These are phyloP conservation scores for Eueremaeus valkanovi DNA, from an alignment of 2,888 invertebrate species.

Conservation along the genomic window DNA sequence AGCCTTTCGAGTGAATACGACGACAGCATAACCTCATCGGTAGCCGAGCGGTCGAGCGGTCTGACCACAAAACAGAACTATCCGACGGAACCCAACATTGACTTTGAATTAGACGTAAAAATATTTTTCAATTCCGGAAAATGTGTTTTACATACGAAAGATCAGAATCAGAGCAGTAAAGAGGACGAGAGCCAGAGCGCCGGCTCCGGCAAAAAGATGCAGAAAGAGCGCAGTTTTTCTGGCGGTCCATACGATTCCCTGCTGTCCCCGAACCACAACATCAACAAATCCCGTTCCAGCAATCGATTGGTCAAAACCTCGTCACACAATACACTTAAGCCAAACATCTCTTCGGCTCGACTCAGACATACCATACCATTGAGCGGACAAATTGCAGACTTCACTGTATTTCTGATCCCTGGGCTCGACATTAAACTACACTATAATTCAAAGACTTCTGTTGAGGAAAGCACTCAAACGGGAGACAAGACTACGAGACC, in stretches of 20 bases:
- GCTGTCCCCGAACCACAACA: constrained; percentile 15
- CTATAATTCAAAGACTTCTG: constrained; percentile 68
- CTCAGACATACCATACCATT: constrained; percentile 44
- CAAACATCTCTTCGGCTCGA: constrained; percentile 46
- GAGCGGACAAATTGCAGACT: constrained; percentile 53
- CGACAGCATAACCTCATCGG: background rate
- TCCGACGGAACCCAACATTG: constrained; percentile 75
- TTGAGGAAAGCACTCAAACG: background rate
- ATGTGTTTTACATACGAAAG: constrained; percentile 91
- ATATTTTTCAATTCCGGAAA: constrained; percentile 94
- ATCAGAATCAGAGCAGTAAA: constrained; percentile 59
- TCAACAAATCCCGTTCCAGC: constrained; percentile 33
- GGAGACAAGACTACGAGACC: background rate
- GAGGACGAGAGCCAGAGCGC: constrained; percentile 62
- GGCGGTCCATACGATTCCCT: constrained; percentile 59
- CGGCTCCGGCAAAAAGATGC: constrained; percentile 61
- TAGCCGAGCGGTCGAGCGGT: constrained; percentile 7
- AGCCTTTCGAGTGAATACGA: constrained; percentile 14
- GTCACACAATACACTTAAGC: constrained; percentile 43
- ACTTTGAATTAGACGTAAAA: constrained; percentile 92
- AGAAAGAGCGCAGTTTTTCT: constrained; percentile 67
- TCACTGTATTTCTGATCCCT: constrained; percentile 84
- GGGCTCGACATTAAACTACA: constrained; percentile 84
- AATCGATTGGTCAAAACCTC: constrained; percentile 28
- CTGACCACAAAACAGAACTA: constrained; percentile 41